Evolutionary conservation across 1,140 invertebrate genomes (phyloP), one percentile per base, ranked within the genome.

Genomic region (Uloborus diversus): DNA sequence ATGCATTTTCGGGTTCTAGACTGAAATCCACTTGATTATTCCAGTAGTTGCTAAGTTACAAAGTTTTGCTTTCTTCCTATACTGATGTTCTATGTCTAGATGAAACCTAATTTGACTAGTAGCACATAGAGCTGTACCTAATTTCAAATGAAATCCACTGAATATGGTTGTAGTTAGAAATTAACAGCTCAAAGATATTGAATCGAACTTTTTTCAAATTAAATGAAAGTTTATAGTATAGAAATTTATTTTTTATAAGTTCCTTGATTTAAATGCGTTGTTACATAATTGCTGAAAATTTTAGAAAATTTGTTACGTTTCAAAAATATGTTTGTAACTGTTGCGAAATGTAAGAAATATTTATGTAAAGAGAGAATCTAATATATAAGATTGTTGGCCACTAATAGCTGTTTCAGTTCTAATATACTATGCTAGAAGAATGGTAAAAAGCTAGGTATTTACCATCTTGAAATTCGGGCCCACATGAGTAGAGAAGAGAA

Each of bases 201-300:
- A 75, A 75, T 64, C 42, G 59, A 75, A 64, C 30, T 75, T 75
- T 64, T n/a, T 64, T 32, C 23, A n/a, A 64, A 53, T 37, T 70
- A 70, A 14, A 37, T 59, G 17, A 33, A 53, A 75, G 37, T 42
- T 64, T 51, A 75, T 64, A 4, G 42, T 30, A 75, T 53, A 75
- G 59, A 75, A 37, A 64, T 64, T 75, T 75, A 51, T 64, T 64
- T 75, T 75, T 75, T 75, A 25, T 33, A 64, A 64, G 35, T 64
- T 53, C 64, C 59, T 64, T 64, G 9, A 53, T 64, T 75, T 70
- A 56, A 37, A 61, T 61, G 32, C 56, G 33, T 47, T 73, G 69
- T 61, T 73, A 59, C 9, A 57, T 61, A 61, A 73, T 17, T 42
- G 35, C 30, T 28, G n/a, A 61, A 20, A 61, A 73, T 13, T 73